phyloP scores from a whole-genome alignment of 2,113 vertebrate species.

The Charadrius vociferus region DNA sequence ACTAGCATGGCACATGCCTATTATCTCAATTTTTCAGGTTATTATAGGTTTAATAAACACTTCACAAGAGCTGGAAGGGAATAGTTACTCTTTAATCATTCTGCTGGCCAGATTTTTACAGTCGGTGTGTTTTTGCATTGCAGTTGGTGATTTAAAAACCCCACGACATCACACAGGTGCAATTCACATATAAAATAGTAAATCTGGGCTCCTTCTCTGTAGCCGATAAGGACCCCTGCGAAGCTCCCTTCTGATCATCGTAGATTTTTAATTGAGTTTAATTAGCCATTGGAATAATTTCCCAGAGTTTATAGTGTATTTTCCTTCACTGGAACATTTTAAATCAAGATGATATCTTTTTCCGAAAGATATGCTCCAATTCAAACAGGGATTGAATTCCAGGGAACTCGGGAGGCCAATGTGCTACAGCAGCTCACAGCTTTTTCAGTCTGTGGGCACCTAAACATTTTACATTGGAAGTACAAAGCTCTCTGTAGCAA shows the following conservation, averaged over 20 bases:
- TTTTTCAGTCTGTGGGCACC: background rate
- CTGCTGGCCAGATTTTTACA: background rate
- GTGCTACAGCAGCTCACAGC: background rate
- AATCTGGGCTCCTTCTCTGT: background rate
- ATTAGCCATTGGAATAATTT: conserved; percentile 34
- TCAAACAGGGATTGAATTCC: background rate
- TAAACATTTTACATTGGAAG: background rate
- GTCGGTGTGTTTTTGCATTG: background rate
- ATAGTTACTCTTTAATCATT: background rate
- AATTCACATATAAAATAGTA: background rate
- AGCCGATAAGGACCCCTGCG: background rate
- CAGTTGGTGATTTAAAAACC: background rate
- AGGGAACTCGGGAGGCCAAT: background rate
- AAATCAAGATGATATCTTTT: conserved; percentile 15
- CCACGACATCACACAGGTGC: background rate
- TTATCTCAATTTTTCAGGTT: background rate
- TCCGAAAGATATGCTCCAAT: background rate
- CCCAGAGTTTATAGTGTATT: background rate
- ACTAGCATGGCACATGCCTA: background rate
- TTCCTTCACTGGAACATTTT: background rate
- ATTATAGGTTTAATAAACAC: background rate
- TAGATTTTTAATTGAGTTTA: conserved; percentile 11
- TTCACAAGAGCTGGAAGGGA: background rate
- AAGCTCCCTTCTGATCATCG: background rate
- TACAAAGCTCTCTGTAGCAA: background rate